Evolutionary conservation across 2,888 invertebrate species (phyloP).

Genomic region (Hirudinaria manillensis): DNA sequence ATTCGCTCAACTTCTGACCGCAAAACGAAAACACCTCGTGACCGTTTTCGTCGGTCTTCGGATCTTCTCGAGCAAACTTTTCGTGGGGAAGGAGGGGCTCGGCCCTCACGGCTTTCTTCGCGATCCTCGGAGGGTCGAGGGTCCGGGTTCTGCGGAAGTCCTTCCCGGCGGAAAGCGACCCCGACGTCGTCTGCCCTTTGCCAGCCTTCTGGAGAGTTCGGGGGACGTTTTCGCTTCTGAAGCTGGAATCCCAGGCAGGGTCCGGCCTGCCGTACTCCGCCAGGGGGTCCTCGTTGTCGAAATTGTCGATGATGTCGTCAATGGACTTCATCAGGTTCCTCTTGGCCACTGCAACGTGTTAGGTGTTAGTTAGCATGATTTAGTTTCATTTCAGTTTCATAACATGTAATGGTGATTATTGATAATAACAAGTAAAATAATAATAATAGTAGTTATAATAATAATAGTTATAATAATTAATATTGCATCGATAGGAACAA

Average conservation of each 20-base stretch:
- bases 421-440: too few relatives aligned
- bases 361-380: too few relatives aligned
- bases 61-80: background rate
- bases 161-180: background rate
- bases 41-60: background rate
- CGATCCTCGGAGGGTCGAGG: background rate
- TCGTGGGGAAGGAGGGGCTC: background rate
- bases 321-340: conserved; percentile 29
- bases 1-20: conserved; percentile 16
- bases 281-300: background rate
- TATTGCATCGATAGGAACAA: too few relatives aligned
- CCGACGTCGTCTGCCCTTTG: background rate
- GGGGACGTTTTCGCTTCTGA: background rate
- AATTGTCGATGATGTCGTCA: conserved; percentile 25
- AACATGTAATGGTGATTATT: too few relatives aligned
- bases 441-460: too few relatives aligned
- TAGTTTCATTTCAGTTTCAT: too few relatives aligned
- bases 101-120: background rate
- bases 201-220: background rate
- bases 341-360: conserved; percentile 16
- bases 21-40: background rate
- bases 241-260: background rate
- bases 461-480: too few relatives aligned
- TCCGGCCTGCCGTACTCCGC: too few relatives aligned
- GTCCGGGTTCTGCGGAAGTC: background rate